phyloP scores from a whole-genome alignment of 2,797 vertebrate species.

The Tragopan temminckii region DNA sequence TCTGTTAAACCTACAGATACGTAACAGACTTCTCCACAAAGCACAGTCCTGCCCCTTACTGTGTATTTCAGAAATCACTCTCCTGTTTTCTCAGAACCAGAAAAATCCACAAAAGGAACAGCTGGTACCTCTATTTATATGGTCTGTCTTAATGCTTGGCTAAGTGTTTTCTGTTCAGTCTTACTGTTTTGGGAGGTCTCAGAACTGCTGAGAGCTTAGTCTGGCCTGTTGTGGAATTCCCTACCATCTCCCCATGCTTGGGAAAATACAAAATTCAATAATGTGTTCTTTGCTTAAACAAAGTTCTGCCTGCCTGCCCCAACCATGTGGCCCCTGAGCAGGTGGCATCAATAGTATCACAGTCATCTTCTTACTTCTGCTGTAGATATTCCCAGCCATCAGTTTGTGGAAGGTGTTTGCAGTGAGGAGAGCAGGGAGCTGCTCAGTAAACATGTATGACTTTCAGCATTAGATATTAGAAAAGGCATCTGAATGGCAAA shows the following conservation, averaged over 20 bases:
- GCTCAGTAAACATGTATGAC: neutral
- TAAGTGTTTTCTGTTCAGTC: neutral
- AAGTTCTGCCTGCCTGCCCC: neutral
- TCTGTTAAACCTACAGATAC: neutral
- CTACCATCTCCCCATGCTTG: neutral
- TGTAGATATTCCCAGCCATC: neutral
- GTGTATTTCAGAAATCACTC: neutral
- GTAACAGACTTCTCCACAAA: neutral
- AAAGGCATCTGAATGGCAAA: neutral
- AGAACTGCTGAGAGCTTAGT: neutral
- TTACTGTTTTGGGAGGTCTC: neutral
- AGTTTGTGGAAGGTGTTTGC: neutral
- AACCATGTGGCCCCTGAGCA: neutral
- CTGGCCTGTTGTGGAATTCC: conserved; percentile 10
- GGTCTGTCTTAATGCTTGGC: neutral
- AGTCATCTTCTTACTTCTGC: neutral
- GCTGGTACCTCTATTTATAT: neutral
- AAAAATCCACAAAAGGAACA: neutral
- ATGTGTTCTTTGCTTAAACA: neutral
- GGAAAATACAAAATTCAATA: neutral
- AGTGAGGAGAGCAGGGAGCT: neutral
- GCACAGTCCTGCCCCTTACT: neutral
- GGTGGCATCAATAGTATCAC: neutral
- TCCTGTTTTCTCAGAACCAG: neutral
- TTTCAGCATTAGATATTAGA: neutral